Evolutionary conservation across 2,113 vertebrate species (phyloP).

Genomic region (Cygnus atratus): DNA sequence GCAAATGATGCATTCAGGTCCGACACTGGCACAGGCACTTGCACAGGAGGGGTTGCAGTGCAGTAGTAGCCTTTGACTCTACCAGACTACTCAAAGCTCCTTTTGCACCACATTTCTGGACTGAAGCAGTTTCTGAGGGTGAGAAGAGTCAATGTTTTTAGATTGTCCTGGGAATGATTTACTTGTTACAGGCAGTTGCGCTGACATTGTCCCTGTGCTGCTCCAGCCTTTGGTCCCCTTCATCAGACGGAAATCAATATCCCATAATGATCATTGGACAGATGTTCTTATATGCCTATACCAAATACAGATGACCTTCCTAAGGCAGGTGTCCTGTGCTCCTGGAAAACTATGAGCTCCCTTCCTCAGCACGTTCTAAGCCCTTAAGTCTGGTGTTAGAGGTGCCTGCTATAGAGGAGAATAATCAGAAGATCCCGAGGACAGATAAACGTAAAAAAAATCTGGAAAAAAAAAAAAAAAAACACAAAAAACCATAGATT

Average conservation of each 20-base stretch:
- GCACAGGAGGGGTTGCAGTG: accelerated
- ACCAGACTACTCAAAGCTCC: neutral
- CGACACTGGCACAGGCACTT: neutral
- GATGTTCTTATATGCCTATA: neutral
- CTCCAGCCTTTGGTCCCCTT: neutral
- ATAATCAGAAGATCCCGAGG: neutral
- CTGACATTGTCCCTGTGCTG: accelerated
- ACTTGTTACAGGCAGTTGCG: accelerated
- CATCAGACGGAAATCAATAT: neutral
- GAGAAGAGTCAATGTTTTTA: neutral
- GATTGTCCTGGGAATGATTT: neutral
- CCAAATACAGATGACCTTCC: accelerated
- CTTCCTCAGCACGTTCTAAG: neutral
- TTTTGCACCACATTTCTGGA: neutral
- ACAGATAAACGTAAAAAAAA: neutral
- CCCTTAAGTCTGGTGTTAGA: neutral
- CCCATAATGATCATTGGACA: accelerated
- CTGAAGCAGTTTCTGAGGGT: neutral
- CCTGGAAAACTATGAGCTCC: neutral
- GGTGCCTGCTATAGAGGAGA: neutral
- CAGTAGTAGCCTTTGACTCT: neutral
- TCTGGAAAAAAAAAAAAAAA: neutral
- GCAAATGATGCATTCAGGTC: neutral
- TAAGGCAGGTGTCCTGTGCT: neutral
- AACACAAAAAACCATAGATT: neutral